Conservation (phyloP, 2,888 invertebrate genomes). For the Caenorhabditis doughertyi region DNA sequence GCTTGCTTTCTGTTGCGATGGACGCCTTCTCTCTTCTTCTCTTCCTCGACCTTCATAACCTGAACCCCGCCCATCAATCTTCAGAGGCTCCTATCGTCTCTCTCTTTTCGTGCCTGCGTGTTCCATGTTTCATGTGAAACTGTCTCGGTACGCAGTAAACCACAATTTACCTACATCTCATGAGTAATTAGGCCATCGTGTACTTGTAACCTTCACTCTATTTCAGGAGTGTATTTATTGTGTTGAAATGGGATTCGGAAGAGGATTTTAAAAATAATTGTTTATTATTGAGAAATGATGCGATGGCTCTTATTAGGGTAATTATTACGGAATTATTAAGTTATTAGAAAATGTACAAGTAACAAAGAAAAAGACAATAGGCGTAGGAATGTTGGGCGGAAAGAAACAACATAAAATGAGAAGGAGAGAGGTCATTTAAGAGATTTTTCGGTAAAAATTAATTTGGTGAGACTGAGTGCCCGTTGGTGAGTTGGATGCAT, state of each 20-base stretch:
- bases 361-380: conserved; percentile 23
- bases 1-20: conserved; percentile 50
- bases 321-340: conserved; percentile 44
- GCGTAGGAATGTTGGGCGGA: conserved; percentile 50
- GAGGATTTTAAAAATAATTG: conserved; percentile 35
- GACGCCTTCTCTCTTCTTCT: conserved; percentile 61
- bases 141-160: conserved; percentile 38
- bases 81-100: conserved; percentile 45
- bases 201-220: conserved; percentile 37
- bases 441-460: conserved; percentile 56
- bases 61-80: conserved; percentile 59
- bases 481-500: conserved; percentile 25
- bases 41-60: conserved; percentile 57
- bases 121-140: conserved; percentile 62
- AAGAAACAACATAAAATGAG: conserved; percentile 20
- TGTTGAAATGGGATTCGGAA: background rate
- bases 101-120: conserved; percentile 52
- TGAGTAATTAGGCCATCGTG: conserved; percentile 51
- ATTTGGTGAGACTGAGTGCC: conserved; percentile 31
- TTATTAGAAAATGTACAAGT: conserved; percentile 57
- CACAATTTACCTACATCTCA: conserved; percentile 42
- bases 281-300: conserved; percentile 28
- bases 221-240: background rate
- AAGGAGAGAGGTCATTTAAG: conserved; percentile 60
- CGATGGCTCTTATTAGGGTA: conserved; percentile 41